These are phyloP conservation scores for Trichonephila clavipes DNA, from an alignment of 1,140 invertebrate species.

Conservation along the genomic window DNA sequence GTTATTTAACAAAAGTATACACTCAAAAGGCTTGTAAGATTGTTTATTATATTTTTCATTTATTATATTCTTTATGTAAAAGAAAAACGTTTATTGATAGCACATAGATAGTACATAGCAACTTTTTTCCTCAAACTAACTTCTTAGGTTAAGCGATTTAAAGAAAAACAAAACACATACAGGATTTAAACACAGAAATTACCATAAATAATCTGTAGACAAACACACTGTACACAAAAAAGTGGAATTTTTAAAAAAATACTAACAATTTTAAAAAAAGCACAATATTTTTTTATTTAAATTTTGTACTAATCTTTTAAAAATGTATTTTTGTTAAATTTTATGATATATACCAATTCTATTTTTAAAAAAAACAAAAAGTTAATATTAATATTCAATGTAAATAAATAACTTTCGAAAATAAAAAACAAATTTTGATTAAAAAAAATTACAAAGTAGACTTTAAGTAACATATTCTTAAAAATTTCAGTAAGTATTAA, in stretches of 20 bases:
- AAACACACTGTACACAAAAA: slow-evolving; percentile 21
- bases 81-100: too few relatives aligned
- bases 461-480: too few relatives aligned
- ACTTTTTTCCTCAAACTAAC: neutral
- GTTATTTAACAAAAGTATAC: neutral
- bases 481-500: too few relatives aligned
- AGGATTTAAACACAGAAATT: neutral
- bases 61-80: too few relatives aligned
- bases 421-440: too few relatives aligned
- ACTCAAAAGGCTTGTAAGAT: neutral
- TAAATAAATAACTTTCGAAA: too few relatives aligned
- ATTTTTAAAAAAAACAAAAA: too few relatives aligned
- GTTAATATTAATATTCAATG: too few relatives aligned
- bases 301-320: neutral
- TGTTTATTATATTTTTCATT: too few relatives aligned
- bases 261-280: neutral
- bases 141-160: neutral
- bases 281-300: neutral
- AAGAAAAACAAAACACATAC: slow-evolving; percentile 8
- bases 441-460: too few relatives aligned
- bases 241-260: neutral
- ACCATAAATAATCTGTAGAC: slow-evolving; percentile 23
- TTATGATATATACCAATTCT: too few relatives aligned
- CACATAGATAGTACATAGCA: too few relatives aligned
- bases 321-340: neutral